These are phyloP conservation scores for Anarsia innoxiella DNA, from an alignment of 2,888 invertebrate species.

Conservation along the genomic window DNA sequence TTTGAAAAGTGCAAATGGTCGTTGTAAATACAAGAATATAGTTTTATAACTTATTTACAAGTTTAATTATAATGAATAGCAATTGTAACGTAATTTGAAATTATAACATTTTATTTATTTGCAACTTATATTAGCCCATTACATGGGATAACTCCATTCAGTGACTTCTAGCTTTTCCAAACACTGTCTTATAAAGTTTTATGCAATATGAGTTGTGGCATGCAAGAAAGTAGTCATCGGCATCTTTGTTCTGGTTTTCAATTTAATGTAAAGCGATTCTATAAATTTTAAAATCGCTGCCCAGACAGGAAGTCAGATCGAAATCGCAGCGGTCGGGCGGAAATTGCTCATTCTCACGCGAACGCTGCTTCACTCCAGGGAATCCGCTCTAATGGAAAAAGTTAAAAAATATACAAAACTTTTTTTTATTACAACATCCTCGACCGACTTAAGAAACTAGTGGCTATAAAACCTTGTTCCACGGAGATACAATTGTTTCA, in stretches of 20 bases:
- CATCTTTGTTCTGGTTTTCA: constrained; percentile 47
- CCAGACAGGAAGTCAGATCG: constrained; percentile 72
- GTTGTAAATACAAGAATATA: too few species aligned
- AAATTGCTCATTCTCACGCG: constrained; percentile 75
- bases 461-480: constrained; percentile 6
- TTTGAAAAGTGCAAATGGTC: too few species aligned
- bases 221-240: constrained; percentile 22
- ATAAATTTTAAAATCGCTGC: constrained; percentile 72
- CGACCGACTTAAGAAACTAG: constrained; percentile 27
- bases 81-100: too few species aligned
- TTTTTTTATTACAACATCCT: constrained; percentile 53
- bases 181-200: too few species aligned
- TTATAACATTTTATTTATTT: too few species aligned
- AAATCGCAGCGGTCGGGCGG: constrained; percentile 67
- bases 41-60: too few species aligned
- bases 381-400: constrained; percentile 69
- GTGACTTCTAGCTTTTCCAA: too few species aligned
- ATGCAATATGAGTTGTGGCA: too few species aligned
- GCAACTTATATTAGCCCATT: too few species aligned
- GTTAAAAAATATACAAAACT: constrained; percentile 68
- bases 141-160: too few species aligned
- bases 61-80: too few species aligned
- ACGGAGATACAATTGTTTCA: not conserved
- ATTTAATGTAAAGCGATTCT: constrained; percentile 64
- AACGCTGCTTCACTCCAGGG: constrained; percentile 52